These are phyloP conservation scores for Tribolium castaneum DNA, from an alignment of 1,140 invertebrate species.

Conservation along the genomic window DNA sequence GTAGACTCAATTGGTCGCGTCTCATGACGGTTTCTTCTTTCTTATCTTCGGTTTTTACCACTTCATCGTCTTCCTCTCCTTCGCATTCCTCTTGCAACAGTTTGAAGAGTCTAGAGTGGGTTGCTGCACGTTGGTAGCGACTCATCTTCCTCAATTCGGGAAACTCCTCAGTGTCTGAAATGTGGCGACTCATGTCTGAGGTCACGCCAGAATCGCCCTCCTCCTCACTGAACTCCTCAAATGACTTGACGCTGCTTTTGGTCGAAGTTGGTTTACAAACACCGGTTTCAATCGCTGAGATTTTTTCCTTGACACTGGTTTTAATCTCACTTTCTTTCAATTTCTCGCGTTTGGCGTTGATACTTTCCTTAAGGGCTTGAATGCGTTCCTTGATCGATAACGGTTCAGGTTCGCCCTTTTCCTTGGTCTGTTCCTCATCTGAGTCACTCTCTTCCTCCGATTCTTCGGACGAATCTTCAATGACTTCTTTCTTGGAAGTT, in stretches of 20 bases:
- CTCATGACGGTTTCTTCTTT: conserved; percentile 14
- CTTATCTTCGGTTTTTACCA: conserved; percentile 49
- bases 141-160: conserved; percentile 69
- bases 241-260: conserved; percentile 59
- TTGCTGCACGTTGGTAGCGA: conserved; percentile 75
- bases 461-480: conserved; percentile 43
- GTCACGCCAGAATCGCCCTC: conserved; percentile 80
- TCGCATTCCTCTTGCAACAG: conserved; percentile 71
- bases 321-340: conserved; percentile 53
- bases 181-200: conserved; percentile 75
- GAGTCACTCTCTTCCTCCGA: conserved; percentile 49
- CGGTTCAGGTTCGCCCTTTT: conserved; percentile 44
- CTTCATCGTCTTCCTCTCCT: conserved; percentile 59
- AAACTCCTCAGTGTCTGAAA: conserved; percentile 74
- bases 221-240: conserved; percentile 63
- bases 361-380: conserved; percentile 56
- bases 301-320: conserved; percentile 61
- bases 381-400: conserved; percentile 59
- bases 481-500: conserved; percentile 8
- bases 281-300: conserved; percentile 60
- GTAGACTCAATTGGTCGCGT: conserved; percentile 62
- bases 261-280: conserved; percentile 53
- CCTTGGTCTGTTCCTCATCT: conserved; percentile 29
- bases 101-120: conserved; percentile 78
- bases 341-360: conserved; percentile 50